A percentile compares a stretch with the other conserved stretches of the same genome.
Conservation (phyloP, 2,113 vertebrate genomes). For the Daboia siamensis region DNA sequence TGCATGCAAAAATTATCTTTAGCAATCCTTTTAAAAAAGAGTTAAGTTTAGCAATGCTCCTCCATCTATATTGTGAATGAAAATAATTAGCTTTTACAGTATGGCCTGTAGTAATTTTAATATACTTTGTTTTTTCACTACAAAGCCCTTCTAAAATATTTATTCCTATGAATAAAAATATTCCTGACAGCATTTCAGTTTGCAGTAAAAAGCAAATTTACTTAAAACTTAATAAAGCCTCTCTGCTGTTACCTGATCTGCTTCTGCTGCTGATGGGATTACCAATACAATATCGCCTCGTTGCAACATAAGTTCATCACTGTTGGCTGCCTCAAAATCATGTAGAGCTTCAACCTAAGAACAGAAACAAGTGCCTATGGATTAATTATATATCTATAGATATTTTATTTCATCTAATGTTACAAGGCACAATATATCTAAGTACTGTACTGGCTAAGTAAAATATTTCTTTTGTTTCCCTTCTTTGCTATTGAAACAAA, state of each 20-base stretch:
- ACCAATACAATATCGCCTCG: slow-evolving; percentile 88
- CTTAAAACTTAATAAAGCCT: not conserved
- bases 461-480: not conserved
- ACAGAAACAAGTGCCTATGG: not conserved
- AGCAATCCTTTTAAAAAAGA: not conserved
- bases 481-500: not conserved
- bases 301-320: slow-evolving; percentile 88
- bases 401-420: not conserved
- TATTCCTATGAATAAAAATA: not conserved
- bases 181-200: not conserved
- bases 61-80: not conserved
- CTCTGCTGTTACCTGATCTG: slow-evolving; percentile 84
- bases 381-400: not conserved
- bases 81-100: not conserved
- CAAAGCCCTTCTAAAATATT: not conserved
- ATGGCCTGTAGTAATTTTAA: not conserved
- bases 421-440: not conserved
- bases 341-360: slow-evolving; percentile 89
- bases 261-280: slow-evolving; percentile 79
- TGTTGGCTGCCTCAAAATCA: slow-evolving; percentile 93
- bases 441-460: not conserved
- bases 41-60: not conserved
- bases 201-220: not conserved
- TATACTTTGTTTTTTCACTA: not conserved
- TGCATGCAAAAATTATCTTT: not conserved